phyloP scores from a whole-genome alignment of 2,113 vertebrate species.

The Semicossyphus pulcher region DNA sequence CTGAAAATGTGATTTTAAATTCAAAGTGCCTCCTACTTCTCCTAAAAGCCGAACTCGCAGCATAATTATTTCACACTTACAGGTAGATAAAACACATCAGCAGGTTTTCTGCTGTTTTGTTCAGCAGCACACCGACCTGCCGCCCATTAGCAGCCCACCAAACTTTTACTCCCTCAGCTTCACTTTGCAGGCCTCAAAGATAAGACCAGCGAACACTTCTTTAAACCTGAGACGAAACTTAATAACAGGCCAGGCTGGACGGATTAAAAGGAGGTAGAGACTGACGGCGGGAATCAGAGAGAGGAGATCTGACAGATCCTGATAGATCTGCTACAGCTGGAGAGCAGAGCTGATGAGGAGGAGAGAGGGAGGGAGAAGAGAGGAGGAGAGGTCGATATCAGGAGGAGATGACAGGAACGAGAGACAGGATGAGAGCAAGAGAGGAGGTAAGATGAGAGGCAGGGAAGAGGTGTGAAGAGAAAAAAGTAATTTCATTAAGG shows the following conservation, averaged over 20 bases:
- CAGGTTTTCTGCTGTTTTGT: constrained; percentile 13
- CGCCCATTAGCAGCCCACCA: background rate
- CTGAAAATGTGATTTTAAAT: constrained; percentile 30
- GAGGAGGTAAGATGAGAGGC: background rate
- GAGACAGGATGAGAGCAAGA: background rate
- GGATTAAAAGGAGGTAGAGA: constrained; percentile 52
- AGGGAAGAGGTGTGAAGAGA: background rate
- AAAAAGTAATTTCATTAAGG: no score
- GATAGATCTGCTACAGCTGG: constrained; percentile 45
- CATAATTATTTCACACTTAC: constrained; percentile 22
- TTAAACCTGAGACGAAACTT: constrained; percentile 27
- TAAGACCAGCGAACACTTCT: constrained; percentile 5
- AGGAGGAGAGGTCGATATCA: constrained; percentile 13
- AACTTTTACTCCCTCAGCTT: constrained; percentile 3
- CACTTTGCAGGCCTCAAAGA: constrained; percentile 20
- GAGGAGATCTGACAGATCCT: constrained; percentile 59
- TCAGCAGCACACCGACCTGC: background rate
- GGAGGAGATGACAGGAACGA: constrained; percentile 1
- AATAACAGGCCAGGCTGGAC: constrained; percentile 34
- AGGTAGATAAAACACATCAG: constrained; percentile 21
- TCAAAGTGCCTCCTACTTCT: constrained; percentile 19
- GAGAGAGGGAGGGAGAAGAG: background rate
- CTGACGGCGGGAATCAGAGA: constrained; percentile 51
- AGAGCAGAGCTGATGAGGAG: constrained; percentile 3
- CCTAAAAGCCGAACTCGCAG: constrained; percentile 23